Evolutionary conservation across 2,797 vertebrate genomes (phyloP), one percentile per base, ranked within the genome.

Genomic region (Tapera naevia): DNA sequence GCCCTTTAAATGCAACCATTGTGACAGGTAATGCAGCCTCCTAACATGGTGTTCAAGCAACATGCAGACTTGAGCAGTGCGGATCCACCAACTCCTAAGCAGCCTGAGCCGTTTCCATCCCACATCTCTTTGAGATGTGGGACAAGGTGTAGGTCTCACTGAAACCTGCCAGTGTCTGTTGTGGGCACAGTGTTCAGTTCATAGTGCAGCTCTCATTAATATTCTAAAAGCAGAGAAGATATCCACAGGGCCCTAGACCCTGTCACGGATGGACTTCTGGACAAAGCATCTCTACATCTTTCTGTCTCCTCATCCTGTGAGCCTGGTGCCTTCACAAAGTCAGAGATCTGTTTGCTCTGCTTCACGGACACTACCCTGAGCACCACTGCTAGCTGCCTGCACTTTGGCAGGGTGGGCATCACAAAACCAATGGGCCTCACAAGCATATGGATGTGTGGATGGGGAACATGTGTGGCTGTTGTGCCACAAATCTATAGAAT

Each of bases 1-100:
- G 97, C 99, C 99, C 97, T 99, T 99, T 97, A 99, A 99, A 98
- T 99, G 99, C 98, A 99, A 99, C 98, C 99, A 99, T 98, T 99
- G 99, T 98, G 99, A 99, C 99, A 99, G 99, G 99, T 99, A 98
- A 99, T 89, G 86, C 58, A 81, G 82, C 54, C 11, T 91, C 46
- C 75, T 91, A 60, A 72, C 10, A 1, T 0, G 9, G 23, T 69
- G 28, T 94, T 94, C 48, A 33, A 90, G 71, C 30, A 70, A 76
- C 32, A 33, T 73, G 41, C 41, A 62, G 74, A 48, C 22, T 37
- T 57, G 74, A 62, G 62, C 21, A 23, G 64, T 18, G 3, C 17
- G n/a, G 57, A 80, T 67, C 57, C 1, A 0, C 60, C 60, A 51
- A 27, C 50, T 91, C 28, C 78, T 72, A 75, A 93, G 33, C 50